Conservation (phyloP, 2,888 invertebrate species). For the Thereva nobilitata region DNA sequence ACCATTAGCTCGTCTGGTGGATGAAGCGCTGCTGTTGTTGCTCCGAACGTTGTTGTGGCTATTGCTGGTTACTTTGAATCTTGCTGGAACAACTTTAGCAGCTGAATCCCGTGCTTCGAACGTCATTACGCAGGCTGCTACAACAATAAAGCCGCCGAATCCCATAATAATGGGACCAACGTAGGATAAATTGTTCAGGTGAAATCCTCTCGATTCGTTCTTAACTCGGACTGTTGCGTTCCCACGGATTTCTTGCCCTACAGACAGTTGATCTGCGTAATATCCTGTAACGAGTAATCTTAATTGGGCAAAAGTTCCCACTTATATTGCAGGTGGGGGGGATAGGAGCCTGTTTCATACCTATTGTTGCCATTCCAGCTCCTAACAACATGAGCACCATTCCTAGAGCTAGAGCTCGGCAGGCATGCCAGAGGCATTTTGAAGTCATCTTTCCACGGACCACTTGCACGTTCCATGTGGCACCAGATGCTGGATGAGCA, state of each 20-base stretch:
- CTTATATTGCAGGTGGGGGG: too few relatives aligned
- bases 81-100: conserved; percentile 86
- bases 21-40: conserved; percentile 55
- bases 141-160: conserved; percentile 93
- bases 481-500: conserved; percentile 78
- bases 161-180: conserved; percentile 99
- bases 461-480: conserved; percentile 85
- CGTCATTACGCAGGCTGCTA: conserved; percentile 98
- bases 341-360: conserved; percentile 59
- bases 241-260: conserved; percentile 76
- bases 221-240: conserved; percentile 78
- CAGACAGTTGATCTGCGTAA: conserved; percentile 80
- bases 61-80: conserved; percentile 61
- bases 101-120: conserved; percentile 95
- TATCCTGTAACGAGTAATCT: conserved; percentile 64
- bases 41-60: conserved; percentile 47
- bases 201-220: conserved; percentile 81
- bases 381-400: conserved; percentile 85
- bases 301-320: neutral
- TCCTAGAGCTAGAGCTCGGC: conserved; percentile 87
- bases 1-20: conserved; percentile 55
- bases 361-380: conserved; percentile 90
- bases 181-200: conserved; percentile 87
- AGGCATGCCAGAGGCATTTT: conserved; percentile 91
- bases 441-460: conserved; percentile 86